Conservation (phyloP, 2,797 vertebrate genomes). For the Merluccius polli region DNA sequence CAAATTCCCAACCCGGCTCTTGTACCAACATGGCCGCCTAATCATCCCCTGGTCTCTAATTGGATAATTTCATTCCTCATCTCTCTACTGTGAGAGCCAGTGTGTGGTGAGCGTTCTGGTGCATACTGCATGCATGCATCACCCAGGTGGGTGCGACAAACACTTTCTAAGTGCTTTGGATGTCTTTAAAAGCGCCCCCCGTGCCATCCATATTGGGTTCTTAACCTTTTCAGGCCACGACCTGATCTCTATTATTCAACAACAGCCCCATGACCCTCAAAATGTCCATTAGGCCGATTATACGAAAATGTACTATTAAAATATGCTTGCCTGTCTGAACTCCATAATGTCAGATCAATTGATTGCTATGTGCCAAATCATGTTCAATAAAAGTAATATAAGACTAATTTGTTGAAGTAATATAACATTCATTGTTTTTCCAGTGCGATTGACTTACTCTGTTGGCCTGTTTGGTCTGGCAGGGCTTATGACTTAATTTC, state of each 20-base stretch:
- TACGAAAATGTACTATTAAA: too few species aligned
- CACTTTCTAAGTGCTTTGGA: neutral
- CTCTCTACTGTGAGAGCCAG: neutral
- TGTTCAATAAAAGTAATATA: neutral
- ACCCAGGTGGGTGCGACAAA: neutral
- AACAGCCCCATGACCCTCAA: neutral
- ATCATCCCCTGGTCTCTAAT: too few species aligned
- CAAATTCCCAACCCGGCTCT: neutral
- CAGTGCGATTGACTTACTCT: too few species aligned
- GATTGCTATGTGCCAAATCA: neutral
- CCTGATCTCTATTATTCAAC: too few species aligned
- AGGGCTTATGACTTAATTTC: too few species aligned
- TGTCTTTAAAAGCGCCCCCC: neutral
- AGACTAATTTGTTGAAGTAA: neutral
- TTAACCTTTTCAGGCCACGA: too few species aligned
- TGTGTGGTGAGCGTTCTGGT: neutral
- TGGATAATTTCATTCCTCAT: too few species aligned
- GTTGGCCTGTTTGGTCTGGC: too few species aligned
- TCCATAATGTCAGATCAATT: neutral
- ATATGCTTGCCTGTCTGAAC: too few species aligned
- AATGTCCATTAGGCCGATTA: neutral
- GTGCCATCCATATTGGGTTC: too few species aligned
- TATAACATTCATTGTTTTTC: neutral
- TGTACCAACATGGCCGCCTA: too few species aligned
- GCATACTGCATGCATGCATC: neutral